Base-by-base conservation (phyloP, 35 echinoderm and acorn worm species). In the Eucidaris tribuloides region DNA sequence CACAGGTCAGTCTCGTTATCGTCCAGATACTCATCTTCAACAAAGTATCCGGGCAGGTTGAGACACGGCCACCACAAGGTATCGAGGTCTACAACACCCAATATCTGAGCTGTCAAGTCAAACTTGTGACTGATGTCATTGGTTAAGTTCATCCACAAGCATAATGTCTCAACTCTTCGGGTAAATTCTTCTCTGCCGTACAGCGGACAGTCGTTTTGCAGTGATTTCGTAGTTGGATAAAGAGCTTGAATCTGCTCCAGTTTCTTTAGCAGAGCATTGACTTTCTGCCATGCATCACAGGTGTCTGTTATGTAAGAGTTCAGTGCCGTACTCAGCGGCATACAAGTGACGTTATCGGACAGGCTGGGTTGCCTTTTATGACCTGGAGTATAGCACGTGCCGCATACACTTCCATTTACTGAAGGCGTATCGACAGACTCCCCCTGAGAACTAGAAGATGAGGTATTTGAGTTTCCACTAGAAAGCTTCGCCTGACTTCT, bases 81-180 rank as follows among this genome's bases (percentile, higher is more conserved):
- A 7, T 99, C 83, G 20, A 81, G 52, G 78, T 99, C 96, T 58
- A 94, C 79, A 29, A 99, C 90, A 34, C 91, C 96, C 0, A 99
- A 84, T 28, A 72, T 79, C 18, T 84, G 36, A 7, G 72, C 77
- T 36, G 91, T 77, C 24, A 93, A 49, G 11, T 84, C 77, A 39
- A 99, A 74, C 44, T 86, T 93, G 23, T 93, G 91, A 39, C 77
- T 84, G 32, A 99, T 84, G 76, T 99, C 96, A 20, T 79, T 83
- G 42, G 96, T 99, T 32, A 99, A 52, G 35, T 99, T 99, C 41
- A 99, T 76, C 96, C 96, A 99, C 32, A 99, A 39, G 36, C 84
- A 84, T 33, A 99, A 50, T 2, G 91, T 88, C 32, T 77, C 40
- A 0, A 99, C 58, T 45, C 91, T 62, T 54, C 81, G 65, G 19